Evolutionary conservation across 1,140 invertebrate species (phyloP), one percentile per base, ranked within the genome.

Genomic region (Trachymyrmex cornetzi): DNA sequence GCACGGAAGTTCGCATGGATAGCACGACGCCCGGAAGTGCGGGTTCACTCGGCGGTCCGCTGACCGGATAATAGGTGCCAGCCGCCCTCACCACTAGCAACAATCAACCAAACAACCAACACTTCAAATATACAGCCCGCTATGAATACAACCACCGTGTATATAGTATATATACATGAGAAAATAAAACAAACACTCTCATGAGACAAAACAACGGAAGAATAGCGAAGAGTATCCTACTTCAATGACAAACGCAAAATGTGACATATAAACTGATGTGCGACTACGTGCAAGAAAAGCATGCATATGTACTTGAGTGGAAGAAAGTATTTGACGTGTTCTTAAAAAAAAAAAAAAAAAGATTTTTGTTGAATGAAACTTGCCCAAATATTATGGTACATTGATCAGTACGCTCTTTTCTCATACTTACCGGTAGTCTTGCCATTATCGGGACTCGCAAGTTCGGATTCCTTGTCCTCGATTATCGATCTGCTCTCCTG

Each of bases 51-150:
- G 96, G 94, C 94, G 97, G 96, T 95, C 97, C 97, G 93, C 98
- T 98, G 91, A 98, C 96, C 92, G 98, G 98, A 96, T 98, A 99
- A 96, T 98, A 99, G 95, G 98, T 99, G 94, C 98, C 98, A 92
- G 98, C 97, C 95, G 98, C 98, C 97, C 98, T 99, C 96, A 98
- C 98, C 96, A 98, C 97, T 98, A 97, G 95, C 97, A 97, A 96
- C 94, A 96, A 96, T 96, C 96, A 95, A 96, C 95, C 94, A 96
- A 95, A 95, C 94, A 95, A 95, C 94, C 95, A 95, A 95, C 94
- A 95, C 95, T 95, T 95, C 94, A 95, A 95, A 95, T 94, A 93
- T 95, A 95, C 95, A 92, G 94, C 94, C 94, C 95, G 92, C 91
- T 90, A 92, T 80, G n/a, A 87, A 82, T 90, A 91, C 90, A 91